Base-by-base conservation (phyloP, 2,888 invertebrate genomes). In the Calameuta idolon region DNA sequence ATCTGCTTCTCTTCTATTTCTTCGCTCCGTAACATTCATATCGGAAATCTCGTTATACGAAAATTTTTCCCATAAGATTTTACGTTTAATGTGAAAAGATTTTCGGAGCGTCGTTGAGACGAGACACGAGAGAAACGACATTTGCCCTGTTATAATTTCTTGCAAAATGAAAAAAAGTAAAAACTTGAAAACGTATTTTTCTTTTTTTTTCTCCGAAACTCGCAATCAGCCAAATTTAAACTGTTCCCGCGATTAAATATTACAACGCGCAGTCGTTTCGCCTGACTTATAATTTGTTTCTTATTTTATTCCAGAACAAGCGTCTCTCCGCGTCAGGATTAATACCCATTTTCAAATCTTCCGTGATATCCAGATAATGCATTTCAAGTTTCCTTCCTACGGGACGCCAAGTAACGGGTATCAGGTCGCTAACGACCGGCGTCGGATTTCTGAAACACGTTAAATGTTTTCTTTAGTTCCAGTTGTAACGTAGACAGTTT, bases 401-500 rank as follows among this genome's bases (percentile, higher is more conserved):
- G 3, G 90, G 87, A 40, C 82, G 76, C 91, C 91, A 91, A 34
- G 77, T 79, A 34, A 86, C 74, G 4, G 87, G 82, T 68, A 88
- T 80, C 5, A 84, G 35, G 1, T 85, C 81, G 3, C 88, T 83
- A 23, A 40, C 73, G 4, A 68, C 75, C 4, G 89, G 87, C 3
- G 89, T 90, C 73, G 91, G 91, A 81, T 88, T 87, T 4, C 91
- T 91, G 73, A 3, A 83, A 73, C 69, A 31, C 5, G 9, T 55
- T 9, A 55, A 55, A 55, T 2, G 23, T 55, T 55, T 55, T 2
- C 55, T 55, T 55, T 2, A 23, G 9, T 55, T 23, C 1, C 9
- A 23, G 23, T 23, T 55, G 23, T 0, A 23, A 0, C 23, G 23
- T 55, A 9, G 9, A 23, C 55, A 23, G 12, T 4, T 23, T 23